Base-by-base conservation (phyloP, 2,888 invertebrate genomes). In the Dryobota labecula region DNA sequence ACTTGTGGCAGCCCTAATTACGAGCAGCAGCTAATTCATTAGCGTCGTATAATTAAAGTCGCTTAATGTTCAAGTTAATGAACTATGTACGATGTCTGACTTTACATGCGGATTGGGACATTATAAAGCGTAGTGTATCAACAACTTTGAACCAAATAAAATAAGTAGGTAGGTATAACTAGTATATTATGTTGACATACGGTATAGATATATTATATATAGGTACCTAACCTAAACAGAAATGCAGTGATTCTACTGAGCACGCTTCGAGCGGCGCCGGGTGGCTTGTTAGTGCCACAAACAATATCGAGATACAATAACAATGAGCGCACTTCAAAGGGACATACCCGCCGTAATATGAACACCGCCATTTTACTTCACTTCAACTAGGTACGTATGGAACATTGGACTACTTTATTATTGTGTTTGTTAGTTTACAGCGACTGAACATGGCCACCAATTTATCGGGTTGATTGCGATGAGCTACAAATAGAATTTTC, bases 281-380 rank as follows among this genome's bases (percentile, higher is more conserved):
- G n/a, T n/a, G n/a, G n/a, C n/a, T n/a, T n/a, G n/a, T n/a, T n/a
- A n/a, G n/a, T n/a, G n/a, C n/a, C n/a, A n/a, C n/a, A n/a, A n/a
- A 33, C 33, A 33, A 5, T 33, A 5, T 33, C 33, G 33, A 5
- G 33, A 3, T 5, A 33, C 71, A 54, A 38, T 36, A 66, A 58
- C 45, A 76, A 71, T 38, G 65, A n/a, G 71, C 30, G 71, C 33
- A 45, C 58, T 73, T 73, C 69, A 78, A 78, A 78, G 78, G 36
- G 54, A 27, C 51, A 41, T 27, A 36, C 65, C n/a, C 30, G n/a
- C 3, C 36, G 67, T 43, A 53, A 71, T 20, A 49, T 24, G 77
- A 76, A 56, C 66, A 43, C 30, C 30, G 49, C 30, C 57, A 54
- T 45, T 72, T 77, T 43, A 58, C 24, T 47, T 70, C 54, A 41